Base-by-base conservation (phyloP, 2,888 invertebrate genomes). In the Frankliniella intonsa region DNA sequence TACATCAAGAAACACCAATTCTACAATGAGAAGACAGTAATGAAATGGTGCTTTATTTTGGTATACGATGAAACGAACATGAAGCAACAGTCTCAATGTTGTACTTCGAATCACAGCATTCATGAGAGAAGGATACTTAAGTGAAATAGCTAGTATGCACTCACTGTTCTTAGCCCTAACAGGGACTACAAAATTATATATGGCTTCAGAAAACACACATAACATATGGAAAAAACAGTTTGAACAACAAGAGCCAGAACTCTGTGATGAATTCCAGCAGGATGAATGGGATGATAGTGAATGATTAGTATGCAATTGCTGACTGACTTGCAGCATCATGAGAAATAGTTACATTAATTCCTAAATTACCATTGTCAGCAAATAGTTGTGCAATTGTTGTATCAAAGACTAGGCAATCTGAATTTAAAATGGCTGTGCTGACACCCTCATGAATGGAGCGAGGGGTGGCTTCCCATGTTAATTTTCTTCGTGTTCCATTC, bases 401-500 rank as follows among this genome's bases (percentile, higher is more conserved):
- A 89, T 99, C 99, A 89, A 99, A 99, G 84, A 99, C 98, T 84
- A 99, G 92, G 88, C 99, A 99, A 90, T 99, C 99, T 49, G 97
- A 98, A 87, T 97, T 97, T 89, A 96, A 93, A 86, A 99, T 99
- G 81, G 99, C 99, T 27, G 97, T 96, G 81, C 97, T 96, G 38
- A 99, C 97, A 83, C 99, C 99, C 90, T 99, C 99, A 87, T 99
- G 99, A 87, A 99, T 99, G 82, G 97, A 97, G 81, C 98, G 92
- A 0, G 99, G 99, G 91, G 98, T 98, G 7, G 99, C 99, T 89
- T 99, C 99, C 99, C 99, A 99, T 12, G 98, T 98, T 82, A 99
- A 91, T 83, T 99, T 92, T 83, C 99, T 91, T 82, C 97, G 91
- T 87, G 97, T 96, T 9, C 98, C 98, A 88, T 98, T 99, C 85